Base-by-base conservation (phyloP, 2,113 vertebrate species). In the Poecile atricapillus region DNA sequence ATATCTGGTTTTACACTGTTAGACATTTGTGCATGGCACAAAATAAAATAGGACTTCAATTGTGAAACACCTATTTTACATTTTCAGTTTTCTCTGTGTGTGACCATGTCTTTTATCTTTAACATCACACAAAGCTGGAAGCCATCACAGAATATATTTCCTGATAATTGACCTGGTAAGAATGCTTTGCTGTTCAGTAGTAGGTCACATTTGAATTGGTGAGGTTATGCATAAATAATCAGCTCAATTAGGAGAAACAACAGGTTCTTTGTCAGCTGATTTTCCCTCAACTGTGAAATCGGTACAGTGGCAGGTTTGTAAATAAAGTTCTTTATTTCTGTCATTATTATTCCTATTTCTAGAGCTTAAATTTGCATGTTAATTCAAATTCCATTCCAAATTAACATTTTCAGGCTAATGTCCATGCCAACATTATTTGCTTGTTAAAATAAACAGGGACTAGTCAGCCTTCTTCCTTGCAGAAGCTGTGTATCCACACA, bases 201-300 rank as follows among this genome's bases (percentile, higher is more conserved):
- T 35, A 92, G 96, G 96, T 97, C 95, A 96, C 24, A 30, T 95
- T 95, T 97, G 91, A 97, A 97, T 97, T 95, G 96, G 95, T 96
- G 95, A 96, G 92, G 96, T 97, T 96, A 94, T 96, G 95, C 96
- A 97, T 97, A 95, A 97, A 91, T 94, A 96, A 97, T 96, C 73
- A 84, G 49, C 74, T 89, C 92, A 84, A 76, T 93, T 95, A 96
- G 92, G 69, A 84, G 86, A 93, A 96, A 97, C 95, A 96, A 95
- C 80, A 91, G 62, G 11, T 91, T 95, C 96, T 93, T 97, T 97
- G 95, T 97, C 88, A 95, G 92, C 77, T 96, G 88, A 78, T 89
- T 95, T 96, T 87, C 69, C n/a, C 73, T 89, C 87, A 92, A 89
- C 94, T 94, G 92, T 96, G 90, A 94, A 95, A 95, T 73, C 22